phyloP scores from a whole-genome alignment of 1,140 invertebrate species.

The Aleiodes sp. region DNA sequence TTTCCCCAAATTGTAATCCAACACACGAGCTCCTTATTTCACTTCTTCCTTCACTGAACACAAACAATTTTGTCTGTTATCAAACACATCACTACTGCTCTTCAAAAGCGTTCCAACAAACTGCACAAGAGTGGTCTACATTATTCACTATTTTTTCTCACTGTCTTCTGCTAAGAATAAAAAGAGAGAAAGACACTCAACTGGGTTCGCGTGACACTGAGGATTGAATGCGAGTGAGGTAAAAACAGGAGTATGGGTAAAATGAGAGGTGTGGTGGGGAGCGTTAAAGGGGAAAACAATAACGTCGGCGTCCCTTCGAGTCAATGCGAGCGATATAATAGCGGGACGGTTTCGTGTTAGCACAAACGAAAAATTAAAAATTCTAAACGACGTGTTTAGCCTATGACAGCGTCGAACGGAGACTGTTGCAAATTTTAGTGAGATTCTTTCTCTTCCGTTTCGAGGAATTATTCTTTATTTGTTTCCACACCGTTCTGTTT shows the following conservation, averaged over 20 bases:
- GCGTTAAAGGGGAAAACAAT: neutral
- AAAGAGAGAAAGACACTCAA: neutral
- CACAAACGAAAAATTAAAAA: slow-evolving; percentile 1
- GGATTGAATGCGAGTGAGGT: neutral
- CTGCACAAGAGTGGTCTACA: neutral
- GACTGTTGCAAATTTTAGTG: too few relatives aligned
- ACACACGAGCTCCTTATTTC: neutral
- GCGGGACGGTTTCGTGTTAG: neutral
- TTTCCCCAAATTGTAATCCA: neutral
- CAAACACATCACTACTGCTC: neutral
- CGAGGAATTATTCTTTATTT: neutral
- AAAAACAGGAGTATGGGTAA: neutral
- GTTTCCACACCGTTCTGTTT: neutral
- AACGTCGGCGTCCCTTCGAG: slow-evolving; percentile 5
- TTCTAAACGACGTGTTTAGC: neutral
- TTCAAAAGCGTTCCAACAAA: neutral
- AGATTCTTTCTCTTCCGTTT: neutral
- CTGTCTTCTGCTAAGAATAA: neutral
- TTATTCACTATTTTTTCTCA: neutral
- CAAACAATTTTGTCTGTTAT: neutral
- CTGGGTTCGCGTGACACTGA: neutral
- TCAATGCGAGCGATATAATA: neutral
- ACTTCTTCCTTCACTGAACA: neutral
- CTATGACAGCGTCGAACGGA: neutral
- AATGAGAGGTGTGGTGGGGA: neutral